Base-by-base conservation (phyloP, 1,140 invertebrate species). In the Achroia grisella region DNA sequence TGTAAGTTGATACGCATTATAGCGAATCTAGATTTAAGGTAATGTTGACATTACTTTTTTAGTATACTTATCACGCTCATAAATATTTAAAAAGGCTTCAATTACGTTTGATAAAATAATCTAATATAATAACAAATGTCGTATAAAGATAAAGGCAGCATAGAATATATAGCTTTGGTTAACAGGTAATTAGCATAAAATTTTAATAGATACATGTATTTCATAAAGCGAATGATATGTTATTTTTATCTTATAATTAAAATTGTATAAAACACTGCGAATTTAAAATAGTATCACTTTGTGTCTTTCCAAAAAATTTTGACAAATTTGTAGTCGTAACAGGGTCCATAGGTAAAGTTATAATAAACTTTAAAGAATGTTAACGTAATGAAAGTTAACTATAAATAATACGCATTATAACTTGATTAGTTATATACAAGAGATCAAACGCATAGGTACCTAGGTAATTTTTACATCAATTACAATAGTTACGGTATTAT, bases 171-270 rank as follows among this genome's bases (percentile, higher is more conserved):
- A 58, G 48, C 53, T 43, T 62, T 56, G 51, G 46, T 56, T 62
- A 54, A 57, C 54, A 49, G 50, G 48, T 46, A n/a, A 55, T 55
- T 37, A 57, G 54, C 51, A 46, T 44, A 57, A 23, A 23, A 56
- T 54, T 40, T 54, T 45, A 37, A 41, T 51, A 53, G 49, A 40
- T 58, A 55, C 44, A 53, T 23, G 42, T 41, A 57, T 70, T 73
- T 84, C 80, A 81, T 75, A 81, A 84, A 81, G 77, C 80, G 77
- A 84, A 78, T 84, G 80, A 84, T 84, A 84, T 84, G 80, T 84
- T 62, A 66, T 63, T 75, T 71, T 56, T n/a, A 63, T 64, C 69
- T 78, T 78, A 78, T 41, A 73, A 35, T 71, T 61, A 61, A 68
- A 53, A 37, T 54, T 48, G 41, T 54, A 50, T 43, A 56, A 60